These are phyloP conservation scores for Sanderia malayensis DNA, from an alignment of 30 jellyfish, hydroid and myxozoan genomes.

Conservation along the genomic window DNA sequence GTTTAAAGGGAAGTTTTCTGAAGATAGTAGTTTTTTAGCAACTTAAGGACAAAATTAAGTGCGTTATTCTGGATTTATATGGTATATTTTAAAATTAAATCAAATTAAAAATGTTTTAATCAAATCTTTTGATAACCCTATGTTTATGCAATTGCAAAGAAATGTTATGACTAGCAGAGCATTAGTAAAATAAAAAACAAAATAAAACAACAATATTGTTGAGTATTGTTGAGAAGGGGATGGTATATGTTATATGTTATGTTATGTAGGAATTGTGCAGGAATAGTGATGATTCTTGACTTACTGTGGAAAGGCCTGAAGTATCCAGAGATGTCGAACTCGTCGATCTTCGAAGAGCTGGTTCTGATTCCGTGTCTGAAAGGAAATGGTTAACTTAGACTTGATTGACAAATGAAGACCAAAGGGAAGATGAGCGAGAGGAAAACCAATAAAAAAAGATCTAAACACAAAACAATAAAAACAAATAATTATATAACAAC, in stretches of 20 bases:
- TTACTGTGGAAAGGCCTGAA: conserved; percentile 30
- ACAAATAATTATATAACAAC: not conserved
- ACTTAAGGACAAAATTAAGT: too few species aligned
- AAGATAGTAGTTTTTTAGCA: too few species aligned
- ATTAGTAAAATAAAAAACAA: too few species aligned
- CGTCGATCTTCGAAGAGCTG: conserved; percentile 50
- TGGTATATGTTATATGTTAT: not conserved
- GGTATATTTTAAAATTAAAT: too few species aligned
- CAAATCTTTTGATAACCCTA: too few species aligned
- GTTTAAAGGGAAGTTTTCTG: too few species aligned
- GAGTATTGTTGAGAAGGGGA: not conserved
- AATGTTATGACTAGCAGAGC: not conserved
- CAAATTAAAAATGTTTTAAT: too few species aligned
- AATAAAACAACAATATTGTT: not conserved
- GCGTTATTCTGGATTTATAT: too few species aligned
- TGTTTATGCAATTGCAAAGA: not conserved
- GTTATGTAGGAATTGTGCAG: not conserved
- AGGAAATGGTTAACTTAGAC: too few species aligned
- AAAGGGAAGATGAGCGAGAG: not conserved
- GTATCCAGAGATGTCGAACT: conserved; percentile 60
- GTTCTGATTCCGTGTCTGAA: conserved; percentile 67
- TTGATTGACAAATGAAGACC: too few species aligned
- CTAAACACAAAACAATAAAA: not conserved
- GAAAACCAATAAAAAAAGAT: not conserved
- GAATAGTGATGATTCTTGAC: too few species aligned